Evolutionary conservation across 2,888 invertebrate genomes (phyloP).

Genomic region (Himalopsyche anomala): DNA sequence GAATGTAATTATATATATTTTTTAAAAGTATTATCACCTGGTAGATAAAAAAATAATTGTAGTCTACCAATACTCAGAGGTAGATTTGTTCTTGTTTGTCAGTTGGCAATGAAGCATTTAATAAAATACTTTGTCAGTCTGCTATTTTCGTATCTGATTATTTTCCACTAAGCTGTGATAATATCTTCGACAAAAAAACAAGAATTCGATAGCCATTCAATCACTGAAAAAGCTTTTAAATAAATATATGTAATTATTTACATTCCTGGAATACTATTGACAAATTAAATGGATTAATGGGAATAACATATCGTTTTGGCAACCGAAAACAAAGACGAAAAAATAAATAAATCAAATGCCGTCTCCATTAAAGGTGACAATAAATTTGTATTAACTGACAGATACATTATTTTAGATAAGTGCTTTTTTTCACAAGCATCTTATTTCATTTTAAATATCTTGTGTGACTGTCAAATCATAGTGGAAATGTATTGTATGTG

Average conservation of each 20-base stretch:
- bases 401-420: background rate
- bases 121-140: too few species aligned
- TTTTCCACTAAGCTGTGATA: background rate
- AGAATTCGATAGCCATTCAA: background rate
- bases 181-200: background rate
- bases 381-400: background rate
- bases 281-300: background rate
- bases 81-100: too few species aligned
- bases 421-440: background rate
- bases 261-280: background rate
- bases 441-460: background rate
- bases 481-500: too few species aligned
- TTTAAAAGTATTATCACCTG: too few species aligned
- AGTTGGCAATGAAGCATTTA: background rate
- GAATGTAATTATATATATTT: too few species aligned
- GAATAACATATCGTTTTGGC: background rate
- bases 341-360: background rate
- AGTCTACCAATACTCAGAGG: too few species aligned
- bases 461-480: too few species aligned
- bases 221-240: conserved; percentile 8
- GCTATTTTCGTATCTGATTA: background rate
- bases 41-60: too few species aligned
- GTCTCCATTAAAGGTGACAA: background rate
- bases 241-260: conserved; percentile 24
- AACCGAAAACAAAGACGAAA: conserved; percentile 13